A percentile compares a stretch with the other conserved stretches of the same genome.
phyloP scores from a whole-genome alignment of 2,797 vertebrate species.

The Petrocephalus sullivani region DNA sequence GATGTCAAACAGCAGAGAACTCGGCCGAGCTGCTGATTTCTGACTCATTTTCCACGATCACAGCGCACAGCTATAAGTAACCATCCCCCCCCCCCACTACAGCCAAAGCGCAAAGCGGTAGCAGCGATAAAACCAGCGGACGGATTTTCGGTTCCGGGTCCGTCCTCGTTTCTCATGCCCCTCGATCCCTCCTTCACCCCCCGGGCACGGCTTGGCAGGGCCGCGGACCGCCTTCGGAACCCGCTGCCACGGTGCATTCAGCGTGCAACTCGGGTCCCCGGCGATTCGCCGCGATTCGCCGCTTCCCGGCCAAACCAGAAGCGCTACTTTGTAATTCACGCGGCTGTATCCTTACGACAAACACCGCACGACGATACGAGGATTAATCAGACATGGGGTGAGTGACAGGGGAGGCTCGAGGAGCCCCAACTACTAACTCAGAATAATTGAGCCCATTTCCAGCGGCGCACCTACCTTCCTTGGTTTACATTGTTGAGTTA shows the following conservation, averaged over 20 bases:
- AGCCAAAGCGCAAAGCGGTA: not conserved
- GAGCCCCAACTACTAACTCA: slow-evolving; percentile 8
- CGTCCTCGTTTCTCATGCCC: not conserved
- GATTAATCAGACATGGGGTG: slow-evolving; percentile 19
- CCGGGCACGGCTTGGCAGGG: slow-evolving; percentile 30
- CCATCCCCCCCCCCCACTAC: not conserved
- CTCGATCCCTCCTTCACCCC: not conserved
- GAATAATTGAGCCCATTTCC: not conserved
- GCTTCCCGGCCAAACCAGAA: not conserved
- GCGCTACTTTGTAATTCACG: not conserved
- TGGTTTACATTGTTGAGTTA: slow-evolving; percentile 62
- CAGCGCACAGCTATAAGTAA: not conserved
- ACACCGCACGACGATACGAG: slow-evolving; percentile 11
- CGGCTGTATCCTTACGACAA: not conserved
- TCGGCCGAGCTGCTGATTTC: not conserved
- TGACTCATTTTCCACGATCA: slow-evolving; percentile 1
- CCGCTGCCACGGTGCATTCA: slow-evolving; percentile 27
- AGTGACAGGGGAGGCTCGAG: slow-evolving; percentile 18
- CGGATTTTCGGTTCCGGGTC: not conserved
- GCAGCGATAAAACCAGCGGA: not conserved
- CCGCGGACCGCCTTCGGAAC: slow-evolving; percentile 28
- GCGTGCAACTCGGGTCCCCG: slow-evolving; percentile 21
- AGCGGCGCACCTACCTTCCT: slow-evolving; percentile 56
- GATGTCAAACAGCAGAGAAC: slow-evolving; percentile 15
- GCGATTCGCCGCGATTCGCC: slow-evolving; percentile 22